Base-by-base conservation (phyloP, 2,888 invertebrate genomes). In the Tetanocera ferruginea region DNA sequence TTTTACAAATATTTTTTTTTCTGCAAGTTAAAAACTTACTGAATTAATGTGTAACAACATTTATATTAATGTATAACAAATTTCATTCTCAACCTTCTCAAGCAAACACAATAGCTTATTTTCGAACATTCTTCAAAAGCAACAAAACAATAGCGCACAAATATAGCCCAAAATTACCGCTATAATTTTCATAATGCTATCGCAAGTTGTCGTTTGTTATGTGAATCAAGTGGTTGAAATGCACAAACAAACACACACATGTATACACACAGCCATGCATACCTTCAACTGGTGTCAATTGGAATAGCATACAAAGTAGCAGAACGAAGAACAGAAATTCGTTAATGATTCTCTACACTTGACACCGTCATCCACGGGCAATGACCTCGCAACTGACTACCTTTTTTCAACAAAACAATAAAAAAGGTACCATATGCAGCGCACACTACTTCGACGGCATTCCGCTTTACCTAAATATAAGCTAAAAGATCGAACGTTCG, bases 371-470 rank as follows among this genome's bases (percentile, higher is more conserved):
- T 28, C 23, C 34, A 25, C 51, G 51, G 74, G 17, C 74, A 49
- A 74, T 37, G 74, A 74, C 64, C 74, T 72, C 57, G 23, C 57
- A 14, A 23, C 19, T 25, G 9, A 28, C 28, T 28, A 60, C 28
- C 23, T 60, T 28, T 60, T 28, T 60, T 28, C 28, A 19, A 3
- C 19, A 11, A 23, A 55, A 55, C 9, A 60, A 60, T 0, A 25
- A 25, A 60, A 60, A 25, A 25, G 2, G 43, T 28, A n/a, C n/a
- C n/a, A 11, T 23, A 14, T 14, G 28, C 23, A 60, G 23, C 23
- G 43, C 43, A 43, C 11, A 43, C 43, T 43, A 43, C 43, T 43
- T 43, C 6, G 11, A 6, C 11, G 14, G 14, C 14, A 14, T 14
- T 43, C 43, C 14, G 43, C 6, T 6, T 11, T 14, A 11, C 43